Conservation (phyloP, 2,888 invertebrate species). For the Acanthosepion esculentum region DNA sequence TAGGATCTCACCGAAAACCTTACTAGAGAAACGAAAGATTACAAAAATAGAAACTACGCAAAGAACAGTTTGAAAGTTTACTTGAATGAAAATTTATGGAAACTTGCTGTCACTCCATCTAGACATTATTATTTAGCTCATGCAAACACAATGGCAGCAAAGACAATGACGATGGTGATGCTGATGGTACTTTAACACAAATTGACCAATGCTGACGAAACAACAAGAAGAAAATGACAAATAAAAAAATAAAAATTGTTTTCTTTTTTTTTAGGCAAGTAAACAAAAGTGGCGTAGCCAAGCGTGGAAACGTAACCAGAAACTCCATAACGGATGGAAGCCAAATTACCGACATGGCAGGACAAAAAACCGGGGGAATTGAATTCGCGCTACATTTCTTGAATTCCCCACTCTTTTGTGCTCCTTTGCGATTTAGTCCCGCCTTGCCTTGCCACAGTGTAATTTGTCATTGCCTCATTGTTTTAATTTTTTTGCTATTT, state of each 20-base stretch:
- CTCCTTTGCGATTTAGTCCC: not conserved
- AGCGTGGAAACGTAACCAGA: constrained; percentile 4
- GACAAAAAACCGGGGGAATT: not conserved
- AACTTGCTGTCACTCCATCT: too few relatives aligned
- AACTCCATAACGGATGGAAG: constrained; percentile 11
- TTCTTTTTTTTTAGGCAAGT: not conserved
- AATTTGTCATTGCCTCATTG: not conserved
- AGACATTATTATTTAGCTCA: too few relatives aligned
- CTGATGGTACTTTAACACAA: not conserved
- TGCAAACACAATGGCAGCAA: too few relatives aligned
- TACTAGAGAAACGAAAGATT: too few relatives aligned
- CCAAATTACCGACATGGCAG: not conserved
- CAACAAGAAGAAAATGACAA: too few relatives aligned
- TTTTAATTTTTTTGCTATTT: constrained; percentile 33
- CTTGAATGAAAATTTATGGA: too few relatives aligned
- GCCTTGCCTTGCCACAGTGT: not conserved
- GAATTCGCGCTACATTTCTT: not conserved
- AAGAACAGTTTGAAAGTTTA: too few relatives aligned
- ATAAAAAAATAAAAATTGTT: too few relatives aligned
- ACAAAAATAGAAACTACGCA: too few relatives aligned
- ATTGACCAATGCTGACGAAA: not conserved
- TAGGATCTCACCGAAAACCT: too few relatives aligned
- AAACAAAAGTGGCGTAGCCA: not conserved
- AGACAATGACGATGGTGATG: not conserved
- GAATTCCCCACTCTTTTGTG: not conserved